phyloP scores from a whole-genome alignment of 1,140 invertebrate species.

The Drosophila equinoxialis region DNA sequence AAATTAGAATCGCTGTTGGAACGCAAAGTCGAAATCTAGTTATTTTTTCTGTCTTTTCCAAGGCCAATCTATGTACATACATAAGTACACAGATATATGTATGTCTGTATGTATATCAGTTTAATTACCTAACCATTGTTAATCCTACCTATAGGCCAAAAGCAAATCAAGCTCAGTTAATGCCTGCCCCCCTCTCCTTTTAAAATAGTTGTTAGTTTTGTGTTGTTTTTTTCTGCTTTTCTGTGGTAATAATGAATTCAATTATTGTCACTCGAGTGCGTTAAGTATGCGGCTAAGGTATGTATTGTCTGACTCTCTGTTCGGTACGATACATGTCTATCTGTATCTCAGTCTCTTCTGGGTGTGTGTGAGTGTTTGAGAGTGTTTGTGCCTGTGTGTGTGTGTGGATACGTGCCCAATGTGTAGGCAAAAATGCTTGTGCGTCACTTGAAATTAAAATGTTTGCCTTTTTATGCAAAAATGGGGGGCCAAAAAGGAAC shows the following conservation, averaged over 20 bases:
- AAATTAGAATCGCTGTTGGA: not conserved
- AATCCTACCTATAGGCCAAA: slow-evolving; percentile 58
- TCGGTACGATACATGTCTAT: slow-evolving; percentile 51
- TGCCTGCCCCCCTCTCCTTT: slow-evolving; percentile 26
- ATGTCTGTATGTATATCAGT: slow-evolving; percentile 44
- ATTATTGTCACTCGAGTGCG: slow-evolving; percentile 81
- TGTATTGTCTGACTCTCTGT: slow-evolving; percentile 47
- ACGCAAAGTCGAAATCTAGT: slow-evolving; percentile 14
- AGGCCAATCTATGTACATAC: slow-evolving; percentile 53
- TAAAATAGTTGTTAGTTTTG: slow-evolving; percentile 23
- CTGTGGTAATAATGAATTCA: slow-evolving; percentile 74
- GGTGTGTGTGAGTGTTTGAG: not conserved
- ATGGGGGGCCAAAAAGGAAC: slow-evolving; percentile 23
- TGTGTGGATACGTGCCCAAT: slow-evolving; percentile 37
- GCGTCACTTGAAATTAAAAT: slow-evolving; percentile 78
- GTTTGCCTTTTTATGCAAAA: slow-evolving; percentile 48
- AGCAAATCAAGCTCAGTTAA: slow-evolving; percentile 48
- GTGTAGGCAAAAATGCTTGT: slow-evolving; percentile 58
- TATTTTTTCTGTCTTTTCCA: slow-evolving; percentile 34
- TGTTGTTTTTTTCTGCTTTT: slow-evolving; percentile 33
- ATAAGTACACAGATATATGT: not conserved
- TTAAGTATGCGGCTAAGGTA: slow-evolving; percentile 77
- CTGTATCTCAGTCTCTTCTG: slow-evolving; percentile 19
- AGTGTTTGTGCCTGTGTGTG: not conserved
- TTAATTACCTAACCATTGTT: slow-evolving; percentile 79